phyloP scores from a whole-genome alignment of 2,888 invertebrate species.

The Catotricha subobsoleta region DNA sequence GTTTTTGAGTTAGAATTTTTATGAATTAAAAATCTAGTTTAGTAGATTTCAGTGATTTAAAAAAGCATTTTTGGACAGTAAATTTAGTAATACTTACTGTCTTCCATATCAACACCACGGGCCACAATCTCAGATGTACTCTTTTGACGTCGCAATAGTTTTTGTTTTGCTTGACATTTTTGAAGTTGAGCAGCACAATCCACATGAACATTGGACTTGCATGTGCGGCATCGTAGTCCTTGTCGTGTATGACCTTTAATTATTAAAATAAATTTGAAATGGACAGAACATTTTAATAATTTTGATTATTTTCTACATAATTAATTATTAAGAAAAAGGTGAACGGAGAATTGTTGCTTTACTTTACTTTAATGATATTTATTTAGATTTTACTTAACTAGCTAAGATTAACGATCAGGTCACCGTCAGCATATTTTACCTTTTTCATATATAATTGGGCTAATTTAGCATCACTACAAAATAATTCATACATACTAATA shows the following conservation, averaged over 20 bases:
- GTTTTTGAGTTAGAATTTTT: too few species aligned
- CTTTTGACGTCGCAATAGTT: constrained; percentile 69
- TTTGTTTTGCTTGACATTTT: constrained; percentile 71
- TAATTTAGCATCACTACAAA: too few species aligned
- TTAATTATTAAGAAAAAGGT: too few species aligned
- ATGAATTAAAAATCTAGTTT: neutral
- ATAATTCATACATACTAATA: too few species aligned
- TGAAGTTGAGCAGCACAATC: constrained; percentile 72
- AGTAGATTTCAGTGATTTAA: constrained; percentile 2
- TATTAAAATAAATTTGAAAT: neutral
- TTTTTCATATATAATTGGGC: too few species aligned
- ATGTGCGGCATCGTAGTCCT: constrained; percentile 73
- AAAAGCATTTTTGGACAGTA: neutral
- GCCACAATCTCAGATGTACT: constrained; percentile 72
- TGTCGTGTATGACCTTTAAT: constrained; percentile 70
- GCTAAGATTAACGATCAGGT: too few species aligned
- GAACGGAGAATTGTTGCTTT: too few species aligned
- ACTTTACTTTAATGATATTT: too few species aligned
- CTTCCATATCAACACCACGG: constrained; percentile 52
- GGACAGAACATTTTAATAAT: too few species aligned
- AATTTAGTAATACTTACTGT: constrained; percentile 45
- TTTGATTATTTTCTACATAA: too few species aligned
- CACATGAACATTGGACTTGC: constrained; percentile 79
- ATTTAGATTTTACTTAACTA: too few species aligned
- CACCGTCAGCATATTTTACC: too few species aligned